Evolutionary conservation across 2,888 invertebrate species (phyloP).

Genomic region (Aproaerema taeniolella): DNA sequence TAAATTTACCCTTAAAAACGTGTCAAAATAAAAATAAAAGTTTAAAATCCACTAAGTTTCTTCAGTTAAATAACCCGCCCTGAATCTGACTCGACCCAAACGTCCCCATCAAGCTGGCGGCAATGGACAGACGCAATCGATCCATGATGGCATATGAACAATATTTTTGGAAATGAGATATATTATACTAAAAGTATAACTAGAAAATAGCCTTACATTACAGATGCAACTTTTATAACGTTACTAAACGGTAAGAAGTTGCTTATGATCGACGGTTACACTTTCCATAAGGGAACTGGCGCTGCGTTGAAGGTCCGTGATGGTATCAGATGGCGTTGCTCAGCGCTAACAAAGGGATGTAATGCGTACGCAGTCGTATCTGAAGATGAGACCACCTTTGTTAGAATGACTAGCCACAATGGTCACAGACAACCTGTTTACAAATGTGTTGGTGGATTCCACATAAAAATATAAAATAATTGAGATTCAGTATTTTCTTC

Average conservation of each 20-base stretch:
- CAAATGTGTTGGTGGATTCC: conserved; percentile 5
- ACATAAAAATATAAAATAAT: too few species aligned
- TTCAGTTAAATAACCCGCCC: too few species aligned
- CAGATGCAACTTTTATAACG: not conserved
- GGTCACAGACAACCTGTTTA: conserved; percentile 23
- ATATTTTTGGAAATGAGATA: too few species aligned
- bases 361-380: conserved; percentile 22
- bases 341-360: conserved; percentile 23
- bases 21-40: too few species aligned
- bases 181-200: not conserved
- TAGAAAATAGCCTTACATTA: not conserved
- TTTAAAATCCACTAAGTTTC: too few species aligned
- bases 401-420: conserved; percentile 18
- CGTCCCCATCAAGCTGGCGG: too few species aligned
- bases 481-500: too few species aligned
- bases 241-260: conserved; percentile 21
- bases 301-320: not conserved
- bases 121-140: too few species aligned
- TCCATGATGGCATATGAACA: too few species aligned
- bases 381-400: conserved; percentile 16
- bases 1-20: too few species aligned
- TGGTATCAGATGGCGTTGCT: conserved; percentile 23
- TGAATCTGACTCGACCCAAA: too few species aligned
- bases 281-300: conserved; percentile 17
- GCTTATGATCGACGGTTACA: conserved; percentile 26